These are phyloP conservation scores for Hycleus cichorii DNA, from an alignment of 1,140 invertebrate genomes.

Conservation along the genomic window DNA sequence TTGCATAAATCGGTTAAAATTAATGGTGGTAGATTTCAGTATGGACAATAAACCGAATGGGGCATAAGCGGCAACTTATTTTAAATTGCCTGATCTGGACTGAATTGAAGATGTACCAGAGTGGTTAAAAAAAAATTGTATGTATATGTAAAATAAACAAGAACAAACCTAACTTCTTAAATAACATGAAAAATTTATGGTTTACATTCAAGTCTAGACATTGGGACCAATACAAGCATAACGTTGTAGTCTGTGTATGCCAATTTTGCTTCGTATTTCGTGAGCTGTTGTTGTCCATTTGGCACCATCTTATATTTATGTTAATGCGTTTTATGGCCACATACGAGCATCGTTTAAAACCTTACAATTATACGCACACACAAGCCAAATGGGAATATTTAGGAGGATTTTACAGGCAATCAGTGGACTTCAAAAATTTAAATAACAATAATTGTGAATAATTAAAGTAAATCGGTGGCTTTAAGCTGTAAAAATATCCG, in stretches of 20 bases:
- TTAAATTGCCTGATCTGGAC: constrained; percentile 5
- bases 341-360: neutral
- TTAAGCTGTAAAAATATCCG: too few relatives aligned
- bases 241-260: neutral
- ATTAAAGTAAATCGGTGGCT: too few relatives aligned
- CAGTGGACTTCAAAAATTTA: too few relatives aligned
- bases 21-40: constrained; percentile 6
- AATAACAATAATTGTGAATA: too few relatives aligned
- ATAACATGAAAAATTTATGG: constrained; percentile 11
- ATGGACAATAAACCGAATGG: neutral
- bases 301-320: constrained; percentile 11
- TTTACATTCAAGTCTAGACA: constrained; percentile 10
- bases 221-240: neutral
- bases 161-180: constrained; percentile 8
- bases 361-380: too few relatives aligned
- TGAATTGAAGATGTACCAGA: too few relatives aligned
- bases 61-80: neutral
- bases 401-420: too few relatives aligned
- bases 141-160: too few relatives aligned
- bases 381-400: too few relatives aligned
- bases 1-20: neutral
- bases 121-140: too few relatives aligned
- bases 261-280: constrained; percentile 12
- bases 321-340: constrained; percentile 14
- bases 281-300: constrained; percentile 11